A percentile compares a stretch with the other conserved stretches of the same genome.
phyloP scores from a whole-genome alignment of 2,888 invertebrate genomes.

The Drosophila ezoana region DNA sequence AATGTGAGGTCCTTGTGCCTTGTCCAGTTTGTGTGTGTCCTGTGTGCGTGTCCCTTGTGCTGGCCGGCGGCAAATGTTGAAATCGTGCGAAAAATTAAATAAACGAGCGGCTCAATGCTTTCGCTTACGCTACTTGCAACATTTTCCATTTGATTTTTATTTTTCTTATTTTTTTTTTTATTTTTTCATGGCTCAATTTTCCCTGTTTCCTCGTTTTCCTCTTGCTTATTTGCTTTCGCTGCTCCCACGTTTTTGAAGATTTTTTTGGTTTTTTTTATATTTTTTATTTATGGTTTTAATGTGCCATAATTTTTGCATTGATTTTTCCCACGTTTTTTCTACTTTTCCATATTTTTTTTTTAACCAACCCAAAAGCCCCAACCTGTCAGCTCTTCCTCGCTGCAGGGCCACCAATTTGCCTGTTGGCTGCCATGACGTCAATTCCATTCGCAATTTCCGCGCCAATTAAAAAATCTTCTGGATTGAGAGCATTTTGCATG shows the following conservation, averaged over 20 bases:
- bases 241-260: neutral
- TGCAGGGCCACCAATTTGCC: constrained; percentile 6
- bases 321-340: constrained; percentile 47
- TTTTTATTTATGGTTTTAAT: constrained; percentile 56
- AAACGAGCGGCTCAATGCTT: constrained; percentile 59
- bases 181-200: neutral
- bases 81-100: constrained; percentile 80
- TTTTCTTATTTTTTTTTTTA: constrained; percentile 12
- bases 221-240: neutral
- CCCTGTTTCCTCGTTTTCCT: neutral
- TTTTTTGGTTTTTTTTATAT: too few species aligned
- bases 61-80: constrained; percentile 59
- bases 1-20: constrained; percentile 14
- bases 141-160: constrained; percentile 36
- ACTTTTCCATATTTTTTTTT: constrained; percentile 24
- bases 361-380: neutral
- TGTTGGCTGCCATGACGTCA: constrained; percentile 58
- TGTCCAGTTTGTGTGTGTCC: constrained; percentile 7
- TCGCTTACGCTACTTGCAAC: constrained; percentile 1
- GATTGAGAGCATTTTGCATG: constrained; percentile 59
- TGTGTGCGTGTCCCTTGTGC: constrained; percentile 12
- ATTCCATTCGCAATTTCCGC: constrained; percentile 72
- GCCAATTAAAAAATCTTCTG: constrained; percentile 70
- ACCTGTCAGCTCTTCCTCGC: neutral
- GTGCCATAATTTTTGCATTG: constrained; percentile 71